Percentiles rank a stretch among this genome's conserved stretches.
These are phyloP conservation scores for Pedionomus torquatus DNA, from an alignment of 2,113 vertebrate genomes.

Conservation along the genomic window DNA sequence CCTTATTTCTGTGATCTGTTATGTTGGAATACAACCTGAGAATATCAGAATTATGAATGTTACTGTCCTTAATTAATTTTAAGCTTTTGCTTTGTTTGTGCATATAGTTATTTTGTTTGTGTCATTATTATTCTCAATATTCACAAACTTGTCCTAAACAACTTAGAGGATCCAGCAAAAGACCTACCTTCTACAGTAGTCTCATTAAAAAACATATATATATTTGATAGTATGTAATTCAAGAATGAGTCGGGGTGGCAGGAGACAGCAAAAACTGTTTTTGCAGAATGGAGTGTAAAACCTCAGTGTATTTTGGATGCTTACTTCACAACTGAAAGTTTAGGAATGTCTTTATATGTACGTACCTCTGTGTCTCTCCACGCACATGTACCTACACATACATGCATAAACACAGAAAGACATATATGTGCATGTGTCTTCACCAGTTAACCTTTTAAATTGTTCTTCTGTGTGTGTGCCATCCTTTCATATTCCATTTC, in stretches of 20 bases:
- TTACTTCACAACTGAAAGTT: not conserved
- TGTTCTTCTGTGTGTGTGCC: not conserved
- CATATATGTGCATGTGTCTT: not conserved
- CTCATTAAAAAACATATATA: not conserved
- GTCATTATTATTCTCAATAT: not conserved
- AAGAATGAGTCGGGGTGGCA: not conserved
- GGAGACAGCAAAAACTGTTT: not conserved
- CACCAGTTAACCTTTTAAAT: not conserved
- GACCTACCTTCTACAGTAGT: not conserved
- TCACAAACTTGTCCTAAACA: not conserved
- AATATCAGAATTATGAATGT: not conserved
- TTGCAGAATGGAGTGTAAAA: not conserved
- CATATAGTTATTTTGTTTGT: not conserved
- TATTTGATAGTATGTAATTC: not conserved
- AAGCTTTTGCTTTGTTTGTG: not conserved
- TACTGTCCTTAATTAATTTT: not conserved
- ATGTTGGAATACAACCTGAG: not conserved
- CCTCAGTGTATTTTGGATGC: not conserved
- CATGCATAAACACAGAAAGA: rapidly evolving
- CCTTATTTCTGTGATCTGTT: not conserved
- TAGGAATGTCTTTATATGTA: not conserved
- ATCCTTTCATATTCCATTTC: not conserved
- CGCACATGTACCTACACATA: no score
- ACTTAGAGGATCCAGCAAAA: not conserved
- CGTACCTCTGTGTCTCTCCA: not conserved